Evolutionary conservation across 1,140 invertebrate genomes (phyloP), one percentile per base, ranked within the genome.

Genomic region (Drosophila tristis): DNA sequence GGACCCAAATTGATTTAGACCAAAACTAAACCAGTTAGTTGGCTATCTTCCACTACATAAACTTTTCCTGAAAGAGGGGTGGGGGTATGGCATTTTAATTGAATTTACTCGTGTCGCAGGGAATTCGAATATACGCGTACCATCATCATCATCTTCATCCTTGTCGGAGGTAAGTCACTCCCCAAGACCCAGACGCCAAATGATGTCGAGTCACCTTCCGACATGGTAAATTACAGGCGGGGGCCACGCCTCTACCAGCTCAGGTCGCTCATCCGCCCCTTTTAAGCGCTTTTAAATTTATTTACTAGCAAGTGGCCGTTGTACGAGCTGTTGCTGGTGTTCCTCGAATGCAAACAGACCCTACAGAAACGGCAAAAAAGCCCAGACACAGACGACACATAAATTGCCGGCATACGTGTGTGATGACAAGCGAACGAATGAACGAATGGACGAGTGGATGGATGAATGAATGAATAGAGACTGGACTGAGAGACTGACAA

Each of bases 321-420:
- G 16, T 11, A 20, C 20, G 20, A 5, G 58, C 3, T 61, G 25
- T 43, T 42, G 25, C 13, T 67, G 60, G 55, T 29, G 35, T 54
- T 20, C 42, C 55, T 70, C 65, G 39, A 50, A 43, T 29, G 67
- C 54, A 73, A 61, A 31, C 31, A 35, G 31, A 35, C 9, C 8
- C 31, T 2, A 11, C 31, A 11, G 31, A 8, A 35, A 51, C 20
- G 54, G 60, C 59, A 61, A 72, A 74, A 60, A 47, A 65, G 58
- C 25, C 55, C 50, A 76, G 56, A 56, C 44, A 11, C 50, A 86
- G 81, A 78, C 82, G 66, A 75, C 75, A 78, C 75, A 86, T 86
- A 86, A 87, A 86, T 86, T 86, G 82, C 78, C 65, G 82, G 62
- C 74, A 87, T 79, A 89, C 84, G 84, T 89, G 85, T 84, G 72